Conservation (phyloP, 2,888 invertebrate species). For the Apomyelois bistriatella region DNA sequence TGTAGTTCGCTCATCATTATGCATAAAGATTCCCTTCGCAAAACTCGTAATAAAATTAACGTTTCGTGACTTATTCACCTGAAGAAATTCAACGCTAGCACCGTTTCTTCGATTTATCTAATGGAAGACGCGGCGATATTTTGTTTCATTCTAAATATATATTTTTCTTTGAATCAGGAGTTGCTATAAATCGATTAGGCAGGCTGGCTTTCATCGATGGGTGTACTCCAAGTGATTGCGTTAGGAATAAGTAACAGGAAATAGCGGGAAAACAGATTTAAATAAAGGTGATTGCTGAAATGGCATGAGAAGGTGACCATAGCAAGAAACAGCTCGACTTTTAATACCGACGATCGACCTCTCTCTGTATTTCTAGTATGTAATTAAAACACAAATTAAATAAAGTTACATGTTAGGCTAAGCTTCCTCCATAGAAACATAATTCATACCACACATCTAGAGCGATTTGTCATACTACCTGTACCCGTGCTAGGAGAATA, state of each 20-base stretch:
- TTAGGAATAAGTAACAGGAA: conserved; percentile 25
- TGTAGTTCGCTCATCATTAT: conserved; percentile 12
- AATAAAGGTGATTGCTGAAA: background rate
- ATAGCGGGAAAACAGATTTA: background rate
- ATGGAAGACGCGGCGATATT: conserved; percentile 39
- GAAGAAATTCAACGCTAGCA: conserved; percentile 22
- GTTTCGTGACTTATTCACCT: conserved; percentile 16
- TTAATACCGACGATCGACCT: too few relatives aligned
- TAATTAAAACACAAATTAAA: too few relatives aligned
- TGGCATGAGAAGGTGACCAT: too few relatives aligned
- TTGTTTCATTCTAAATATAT: conserved; percentile 52
- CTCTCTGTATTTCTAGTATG: too few relatives aligned
- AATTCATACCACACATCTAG: too few relatives aligned
- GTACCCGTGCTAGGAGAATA: too few relatives aligned
- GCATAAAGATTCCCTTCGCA: conserved; percentile 14
- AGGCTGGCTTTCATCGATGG: conserved; percentile 56
- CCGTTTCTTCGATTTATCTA: conserved; percentile 33
- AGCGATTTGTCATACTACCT: too few relatives aligned
- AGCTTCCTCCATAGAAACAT: too few relatives aligned
- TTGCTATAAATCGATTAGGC: conserved; percentile 66
- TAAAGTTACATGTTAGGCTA: too few relatives aligned
- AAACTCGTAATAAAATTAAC: conserved; percentile 15
- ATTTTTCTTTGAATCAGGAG: conserved; percentile 43
- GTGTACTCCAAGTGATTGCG: conserved; percentile 52
- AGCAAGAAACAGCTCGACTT: too few relatives aligned